Evolutionary conservation across 2,113 vertebrate genomes (phyloP).

Genomic region (Melospiza georgiana): DNA sequence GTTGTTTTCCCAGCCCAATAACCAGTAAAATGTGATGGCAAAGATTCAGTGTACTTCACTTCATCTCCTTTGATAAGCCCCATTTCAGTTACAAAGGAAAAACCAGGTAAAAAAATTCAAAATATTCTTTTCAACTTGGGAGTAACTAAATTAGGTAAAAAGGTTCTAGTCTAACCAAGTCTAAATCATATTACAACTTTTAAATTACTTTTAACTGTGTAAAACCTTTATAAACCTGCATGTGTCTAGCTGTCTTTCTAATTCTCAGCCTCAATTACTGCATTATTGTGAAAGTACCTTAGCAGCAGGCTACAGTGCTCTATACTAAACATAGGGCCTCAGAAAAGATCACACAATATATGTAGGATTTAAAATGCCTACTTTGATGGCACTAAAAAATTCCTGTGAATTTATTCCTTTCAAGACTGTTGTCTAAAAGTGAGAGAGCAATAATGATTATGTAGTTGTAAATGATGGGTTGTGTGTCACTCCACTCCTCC

Average conservation of each 20-base stretch:
- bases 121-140: background rate
- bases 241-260: background rate
- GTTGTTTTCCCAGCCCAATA: background rate
- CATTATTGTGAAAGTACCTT: background rate
- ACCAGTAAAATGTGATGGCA: background rate
- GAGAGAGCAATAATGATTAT: background rate
- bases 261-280: background rate
- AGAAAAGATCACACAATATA: background rate
- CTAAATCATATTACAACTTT: background rate
- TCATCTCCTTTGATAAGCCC: background rate
- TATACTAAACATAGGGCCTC: background rate
- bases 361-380: rapidly evolving
- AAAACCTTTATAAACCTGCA: background rate
- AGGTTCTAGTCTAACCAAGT: background rate
- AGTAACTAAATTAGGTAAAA: background rate
- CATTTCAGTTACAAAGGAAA: background rate
- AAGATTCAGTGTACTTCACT: background rate
- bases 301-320: background rate
- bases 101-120: background rate
- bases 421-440: background rate
- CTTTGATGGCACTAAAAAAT: background rate
- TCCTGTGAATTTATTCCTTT: background rate
- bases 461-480: background rate
- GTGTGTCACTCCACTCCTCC: background rate
- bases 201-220: background rate